Percentiles rank a stretch among this genome's conserved stretches.
Evolutionary conservation across 1,140 invertebrate species (phyloP).

Genomic region (Zeugodacus cucurbitae): DNA sequence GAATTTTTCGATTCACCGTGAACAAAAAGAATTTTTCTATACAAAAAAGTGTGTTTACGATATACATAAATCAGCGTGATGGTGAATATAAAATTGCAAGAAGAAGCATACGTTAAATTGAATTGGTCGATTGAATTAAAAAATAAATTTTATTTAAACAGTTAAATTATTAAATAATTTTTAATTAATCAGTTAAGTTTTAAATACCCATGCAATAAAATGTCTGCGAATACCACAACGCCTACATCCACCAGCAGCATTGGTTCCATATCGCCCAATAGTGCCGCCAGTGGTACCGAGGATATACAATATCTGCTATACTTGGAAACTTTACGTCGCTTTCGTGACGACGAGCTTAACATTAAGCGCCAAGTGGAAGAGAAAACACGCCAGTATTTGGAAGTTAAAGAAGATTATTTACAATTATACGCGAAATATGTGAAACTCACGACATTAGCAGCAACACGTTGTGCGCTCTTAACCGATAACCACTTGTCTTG

Average conservation of each 20-base stretch:
- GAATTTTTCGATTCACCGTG: no score
- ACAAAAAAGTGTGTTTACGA: no score
- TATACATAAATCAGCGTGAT: no score
- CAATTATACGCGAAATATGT: conserved; percentile 43
- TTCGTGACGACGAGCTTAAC: conserved; percentile 49
- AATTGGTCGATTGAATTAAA: no score
- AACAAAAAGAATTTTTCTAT: no score
- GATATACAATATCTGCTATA: conserved; percentile 54
- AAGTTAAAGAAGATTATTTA: conserved; percentile 51
- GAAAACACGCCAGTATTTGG: conserved; percentile 47
- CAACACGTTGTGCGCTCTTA: conserved; percentile 41
- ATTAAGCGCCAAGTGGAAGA: conserved; percentile 56
- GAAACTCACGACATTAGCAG: conserved; percentile 44
- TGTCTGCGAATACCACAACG: not conserved
- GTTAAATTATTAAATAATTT: no score
- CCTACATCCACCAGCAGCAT: not conserved
- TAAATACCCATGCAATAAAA: not conserved
- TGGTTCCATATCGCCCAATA: not conserved
- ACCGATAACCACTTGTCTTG: not conserved
- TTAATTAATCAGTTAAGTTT: no score
- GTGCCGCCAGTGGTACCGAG: conserved; percentile 17
- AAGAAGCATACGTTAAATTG: not conserved
- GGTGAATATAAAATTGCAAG: no score
- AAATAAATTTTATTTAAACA: no score
- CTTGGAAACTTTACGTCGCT: conserved; percentile 53